phyloP scores from a whole-genome alignment of 2,113 vertebrate species.

The Capreolus pygargus region DNA sequence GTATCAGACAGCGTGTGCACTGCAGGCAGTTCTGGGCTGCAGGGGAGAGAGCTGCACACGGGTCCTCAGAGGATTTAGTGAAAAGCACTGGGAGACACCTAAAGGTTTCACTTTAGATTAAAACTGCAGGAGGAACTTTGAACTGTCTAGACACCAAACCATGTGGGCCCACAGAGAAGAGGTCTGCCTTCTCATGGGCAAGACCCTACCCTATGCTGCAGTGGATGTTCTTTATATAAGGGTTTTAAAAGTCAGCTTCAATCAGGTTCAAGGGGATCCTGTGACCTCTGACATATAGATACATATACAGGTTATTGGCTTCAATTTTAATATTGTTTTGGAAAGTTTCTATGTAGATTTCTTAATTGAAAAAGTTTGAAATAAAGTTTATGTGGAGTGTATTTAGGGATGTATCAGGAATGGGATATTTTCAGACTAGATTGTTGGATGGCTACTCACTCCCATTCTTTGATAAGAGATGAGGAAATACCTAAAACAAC shows the following conservation, averaged over 20 bases:
- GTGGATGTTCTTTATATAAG: neutral
- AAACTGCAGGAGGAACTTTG: neutral
- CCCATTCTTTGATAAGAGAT: neutral
- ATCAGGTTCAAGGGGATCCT: neutral
- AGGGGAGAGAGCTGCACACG: accelerated
- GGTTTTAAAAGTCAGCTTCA: neutral
- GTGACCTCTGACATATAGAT: neutral
- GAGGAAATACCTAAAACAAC: neutral
- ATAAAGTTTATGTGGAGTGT: neutral
- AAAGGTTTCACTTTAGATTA: accelerated
- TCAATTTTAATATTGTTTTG: neutral
- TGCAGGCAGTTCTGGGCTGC: accelerated
- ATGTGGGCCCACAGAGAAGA: no score
- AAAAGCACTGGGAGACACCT: neutral
- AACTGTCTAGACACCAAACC: neutral
- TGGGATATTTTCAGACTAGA: neutral
- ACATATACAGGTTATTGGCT: neutral
- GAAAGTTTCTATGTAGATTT: neutral
- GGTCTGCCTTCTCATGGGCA: neutral
- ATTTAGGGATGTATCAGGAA: neutral
- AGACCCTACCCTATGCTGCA: accelerated
- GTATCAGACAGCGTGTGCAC: accelerated
- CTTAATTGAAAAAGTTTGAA: neutral
- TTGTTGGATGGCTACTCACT: neutral
- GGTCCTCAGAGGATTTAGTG: neutral